These are phyloP conservation scores for Trachythela sp. DNA, from an alignment of 64 coral and sea anemone genomes.

Conservation along the genomic window DNA sequence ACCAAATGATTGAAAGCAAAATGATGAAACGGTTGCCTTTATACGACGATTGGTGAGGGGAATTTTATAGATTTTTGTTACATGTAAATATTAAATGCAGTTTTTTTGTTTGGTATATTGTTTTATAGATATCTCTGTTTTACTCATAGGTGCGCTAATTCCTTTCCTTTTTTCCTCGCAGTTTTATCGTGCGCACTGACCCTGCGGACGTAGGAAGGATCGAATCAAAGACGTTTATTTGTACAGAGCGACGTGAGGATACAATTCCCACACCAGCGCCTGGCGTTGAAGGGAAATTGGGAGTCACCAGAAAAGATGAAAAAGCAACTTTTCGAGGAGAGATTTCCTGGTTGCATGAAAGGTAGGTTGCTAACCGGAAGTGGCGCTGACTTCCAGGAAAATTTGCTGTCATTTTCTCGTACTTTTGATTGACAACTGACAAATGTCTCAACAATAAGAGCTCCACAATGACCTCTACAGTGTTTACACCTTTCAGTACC, in stretches of 20 bases:
- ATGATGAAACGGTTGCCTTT: conserved; percentile 20
- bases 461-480: too few relatives aligned
- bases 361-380: conserved; percentile 28
- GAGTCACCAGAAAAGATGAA: conserved; percentile 56
- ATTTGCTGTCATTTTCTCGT: too few relatives aligned
- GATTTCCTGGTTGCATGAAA: conserved; percentile 98
- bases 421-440: too few relatives aligned
- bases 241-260: conserved; percentile 60
- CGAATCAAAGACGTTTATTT: conserved; percentile 87
- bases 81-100: not conserved
- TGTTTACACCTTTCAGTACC: too few relatives aligned
- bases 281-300: conserved; percentile 64
- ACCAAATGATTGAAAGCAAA: conserved; percentile 23
- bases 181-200: conserved; percentile 76
- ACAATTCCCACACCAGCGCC: conserved; percentile 57
- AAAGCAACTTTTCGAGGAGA: conserved; percentile 52
- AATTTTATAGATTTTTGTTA: not conserved
- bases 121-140: not conserved
- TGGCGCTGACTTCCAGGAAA: not conserved
- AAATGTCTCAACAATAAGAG: too few relatives aligned
- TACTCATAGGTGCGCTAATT: not conserved
- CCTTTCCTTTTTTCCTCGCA: conserved; percentile 6
- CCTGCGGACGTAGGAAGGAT: conserved; percentile 79
- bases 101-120: not conserved
- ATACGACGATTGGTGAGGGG: not conserved